Evolutionary conservation across 2,888 invertebrate genomes (phyloP).

Genomic region (Drosophila testacea): DNA sequence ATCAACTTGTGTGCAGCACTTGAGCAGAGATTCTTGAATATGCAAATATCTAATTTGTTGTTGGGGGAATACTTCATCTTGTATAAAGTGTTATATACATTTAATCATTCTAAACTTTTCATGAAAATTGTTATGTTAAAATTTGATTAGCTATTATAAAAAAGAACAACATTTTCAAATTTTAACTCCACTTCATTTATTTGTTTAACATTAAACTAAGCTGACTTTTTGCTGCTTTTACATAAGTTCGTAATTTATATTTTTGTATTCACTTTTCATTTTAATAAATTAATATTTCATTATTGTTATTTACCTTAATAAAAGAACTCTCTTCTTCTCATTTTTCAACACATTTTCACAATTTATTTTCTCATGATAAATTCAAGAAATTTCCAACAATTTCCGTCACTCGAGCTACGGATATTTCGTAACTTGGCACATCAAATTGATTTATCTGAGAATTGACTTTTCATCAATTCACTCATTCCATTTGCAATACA

Average conservation of each 20-base stretch:
- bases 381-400: constrained; percentile 13
- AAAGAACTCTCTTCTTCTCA: not conserved
- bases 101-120: too few relatives aligned
- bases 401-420: constrained; percentile 5
- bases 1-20: constrained; percentile 15
- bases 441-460: constrained; percentile 23
- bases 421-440: constrained; percentile 16
- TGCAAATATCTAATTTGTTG: constrained; percentile 2
- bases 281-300: too few relatives aligned
- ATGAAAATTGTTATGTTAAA: too few relatives aligned
- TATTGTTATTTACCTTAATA: not conserved
- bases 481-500: constrained; percentile 22
- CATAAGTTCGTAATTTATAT: not conserved
- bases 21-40: not conserved
- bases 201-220: too few relatives aligned
- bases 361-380: constrained; percentile 9
- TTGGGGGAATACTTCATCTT: not conserved
- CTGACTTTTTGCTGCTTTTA: too few relatives aligned
- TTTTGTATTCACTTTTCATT: not conserved
- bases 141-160: too few relatives aligned
- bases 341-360: not conserved
- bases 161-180: too few relatives aligned
- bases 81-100: too few relatives aligned
- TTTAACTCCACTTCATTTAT: too few relatives aligned
- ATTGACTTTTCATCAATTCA: constrained; percentile 14